A percentile compares a stretch with the other conserved stretches of the same genome.
Evolutionary conservation across 1,140 invertebrate genomes (phyloP).

Genomic region (Ostrea denselamellosa): DNA sequence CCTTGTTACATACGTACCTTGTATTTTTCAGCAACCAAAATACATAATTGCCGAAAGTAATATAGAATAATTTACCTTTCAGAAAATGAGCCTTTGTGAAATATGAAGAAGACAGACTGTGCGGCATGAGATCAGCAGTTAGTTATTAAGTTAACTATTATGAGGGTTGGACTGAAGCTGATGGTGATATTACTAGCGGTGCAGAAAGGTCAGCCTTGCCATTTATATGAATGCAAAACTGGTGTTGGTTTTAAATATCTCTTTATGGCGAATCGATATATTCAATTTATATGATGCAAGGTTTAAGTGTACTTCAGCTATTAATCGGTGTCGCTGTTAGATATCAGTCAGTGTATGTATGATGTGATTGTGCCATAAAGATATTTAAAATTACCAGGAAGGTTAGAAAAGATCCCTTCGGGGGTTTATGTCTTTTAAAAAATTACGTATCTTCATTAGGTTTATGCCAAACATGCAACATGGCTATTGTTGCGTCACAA

Average conservation of each 20-base stretch:
- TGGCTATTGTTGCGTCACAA: constrained; percentile 31
- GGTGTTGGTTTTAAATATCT: background rate
- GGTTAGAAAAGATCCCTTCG: too few species aligned
- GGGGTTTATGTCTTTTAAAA: background rate
- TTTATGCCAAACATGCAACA: background rate
- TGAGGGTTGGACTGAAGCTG: background rate
- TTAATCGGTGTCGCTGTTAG: background rate
- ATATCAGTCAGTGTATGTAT: background rate
- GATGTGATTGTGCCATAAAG: too few species aligned
- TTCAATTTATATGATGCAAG: background rate
- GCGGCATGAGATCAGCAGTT: background rate
- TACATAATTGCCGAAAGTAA: too few species aligned
- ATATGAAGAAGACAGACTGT: background rate
- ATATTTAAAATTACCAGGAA: too few species aligned
- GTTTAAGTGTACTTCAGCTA: background rate
- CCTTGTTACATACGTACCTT: too few species aligned
- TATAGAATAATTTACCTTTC: background rate
- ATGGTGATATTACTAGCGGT: background rate
- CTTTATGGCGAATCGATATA: too few species aligned
- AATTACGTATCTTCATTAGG: background rate
- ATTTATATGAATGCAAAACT: background rate
- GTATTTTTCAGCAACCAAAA: too few species aligned
- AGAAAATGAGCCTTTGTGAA: background rate
- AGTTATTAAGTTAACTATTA: constrained; percentile 11
- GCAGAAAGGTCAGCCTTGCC: background rate